phyloP scores from a whole-genome alignment of 2,113 vertebrate genomes.

The Todiramphus saurophagus region DNA sequence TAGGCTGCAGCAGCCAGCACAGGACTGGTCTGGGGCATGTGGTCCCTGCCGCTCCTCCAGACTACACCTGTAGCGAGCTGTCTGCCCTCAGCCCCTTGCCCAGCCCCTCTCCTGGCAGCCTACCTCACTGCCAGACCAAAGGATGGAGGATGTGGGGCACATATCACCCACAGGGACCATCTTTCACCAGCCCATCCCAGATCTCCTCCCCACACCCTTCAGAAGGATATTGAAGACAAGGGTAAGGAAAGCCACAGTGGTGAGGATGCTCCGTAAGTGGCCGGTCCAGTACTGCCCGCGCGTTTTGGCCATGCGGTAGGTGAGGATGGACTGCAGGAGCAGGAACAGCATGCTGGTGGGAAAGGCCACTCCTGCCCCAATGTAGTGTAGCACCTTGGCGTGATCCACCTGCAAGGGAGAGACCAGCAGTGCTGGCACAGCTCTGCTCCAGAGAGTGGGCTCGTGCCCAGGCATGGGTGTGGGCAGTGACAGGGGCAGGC shows the following conservation, averaged over 20 bases:
- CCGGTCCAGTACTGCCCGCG: constrained; percentile 78
- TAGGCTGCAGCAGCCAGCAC: background rate
- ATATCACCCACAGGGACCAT: rapidly evolving
- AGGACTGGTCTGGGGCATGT: background rate
- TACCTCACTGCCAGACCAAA: background rate
- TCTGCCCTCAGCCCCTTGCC: background rate
- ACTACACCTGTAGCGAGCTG: background rate
- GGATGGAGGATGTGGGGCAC: rapidly evolving
- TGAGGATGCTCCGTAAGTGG: constrained; percentile 80
- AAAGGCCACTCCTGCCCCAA: constrained; percentile 85
- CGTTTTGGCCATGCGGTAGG: constrained; percentile 86
- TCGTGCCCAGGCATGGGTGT: background rate
- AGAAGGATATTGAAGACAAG: constrained; percentile 89
- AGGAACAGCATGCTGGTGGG: constrained; percentile 88
- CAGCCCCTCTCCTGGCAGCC: background rate
- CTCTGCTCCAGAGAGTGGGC: background rate
- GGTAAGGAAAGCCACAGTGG: constrained; percentile 78
- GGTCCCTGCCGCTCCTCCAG: background rate
- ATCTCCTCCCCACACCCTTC: background rate
- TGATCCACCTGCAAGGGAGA: constrained; percentile 80
- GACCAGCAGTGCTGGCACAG: background rate
- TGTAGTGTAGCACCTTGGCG: constrained; percentile 86
- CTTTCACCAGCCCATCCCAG: background rate
- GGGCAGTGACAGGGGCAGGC: background rate
- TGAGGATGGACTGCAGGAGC: constrained; percentile 84